These are phyloP conservation scores for Habroteleia sp. DNA, from an alignment of 2,888 invertebrate genomes.

Conservation along the genomic window DNA sequence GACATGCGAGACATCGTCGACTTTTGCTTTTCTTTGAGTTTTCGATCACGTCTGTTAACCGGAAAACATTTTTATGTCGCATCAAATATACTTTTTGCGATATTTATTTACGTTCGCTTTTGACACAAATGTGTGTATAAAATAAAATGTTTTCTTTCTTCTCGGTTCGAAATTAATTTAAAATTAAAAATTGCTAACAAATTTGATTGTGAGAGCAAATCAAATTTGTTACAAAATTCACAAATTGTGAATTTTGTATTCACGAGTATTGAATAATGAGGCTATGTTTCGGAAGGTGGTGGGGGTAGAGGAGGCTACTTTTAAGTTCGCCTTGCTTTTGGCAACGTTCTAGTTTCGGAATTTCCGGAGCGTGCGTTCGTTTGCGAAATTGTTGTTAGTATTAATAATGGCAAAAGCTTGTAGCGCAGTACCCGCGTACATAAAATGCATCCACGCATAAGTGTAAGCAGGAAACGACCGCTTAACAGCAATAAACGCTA, in stretches of 20 bases:
- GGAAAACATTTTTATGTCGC: constrained; percentile 12
- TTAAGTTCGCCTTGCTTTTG: background rate
- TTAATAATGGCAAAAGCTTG: constrained; percentile 42
- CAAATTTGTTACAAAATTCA: no score
- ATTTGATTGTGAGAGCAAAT: no score
- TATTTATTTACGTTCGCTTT: constrained; percentile 7
- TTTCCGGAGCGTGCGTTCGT: constrained; percentile 35
- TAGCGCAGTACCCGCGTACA: constrained; percentile 22
- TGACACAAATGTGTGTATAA: no score
- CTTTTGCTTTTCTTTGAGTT: constrained; percentile 21
- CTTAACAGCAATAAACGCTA: constrained; percentile 77
- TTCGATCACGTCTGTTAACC: constrained; percentile 1
- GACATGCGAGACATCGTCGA: constrained; percentile 18
- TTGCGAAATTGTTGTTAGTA: constrained; percentile 32
- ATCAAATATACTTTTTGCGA: no score
- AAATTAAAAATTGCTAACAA: no score
- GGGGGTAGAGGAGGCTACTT: no score
- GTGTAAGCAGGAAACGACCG: constrained; percentile 76
- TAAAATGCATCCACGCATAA: constrained; percentile 54
- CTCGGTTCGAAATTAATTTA: no score
- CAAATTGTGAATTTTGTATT: no score
- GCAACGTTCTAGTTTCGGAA: constrained; percentile 10
- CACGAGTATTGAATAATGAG: no score
- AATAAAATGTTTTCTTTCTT: no score
- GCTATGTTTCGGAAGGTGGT: no score